Evolutionary conservation across 1,140 invertebrate genomes (phyloP), one percentile per base, ranked within the genome.

Genomic region (Ruditapes philippinarum): DNA sequence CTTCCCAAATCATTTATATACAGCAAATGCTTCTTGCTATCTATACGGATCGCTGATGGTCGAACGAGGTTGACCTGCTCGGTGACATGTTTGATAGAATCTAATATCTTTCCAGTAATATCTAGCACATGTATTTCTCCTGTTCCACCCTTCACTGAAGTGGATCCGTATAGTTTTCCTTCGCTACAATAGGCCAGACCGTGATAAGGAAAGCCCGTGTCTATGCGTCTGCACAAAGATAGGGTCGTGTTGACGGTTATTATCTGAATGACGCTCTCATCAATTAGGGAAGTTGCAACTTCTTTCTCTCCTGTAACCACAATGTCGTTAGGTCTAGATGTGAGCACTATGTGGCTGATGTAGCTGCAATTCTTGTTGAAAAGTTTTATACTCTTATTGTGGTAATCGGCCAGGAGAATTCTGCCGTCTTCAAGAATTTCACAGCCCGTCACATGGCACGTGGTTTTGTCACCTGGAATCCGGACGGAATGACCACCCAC

Each of bases 381-480:
- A 4, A 83, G 57, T 36, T 83, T 83, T n/a, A 83, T 31, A 40
- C 81, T 65, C 28, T 51, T 68, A 25, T 83, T 83, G 60, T 83
- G 65, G 25, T 83, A 31, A 45, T 83, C 81, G 17, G 81, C 81
- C 19, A 83, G 33, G 14, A 83, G 5, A n/a, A 83, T 33, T 36
- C 65, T 0, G n/a, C 81, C 81, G 36, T 73, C 65, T 31, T 70
- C 33, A 0, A 83, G 31, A 31, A 83, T 33, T 45, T 62, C 81
- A 70, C 38, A 28, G 7, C 81, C 81, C 1, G 81, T 83, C 4
- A 83, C 42, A 25, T 70, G 22, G 31, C 81, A 83, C 40, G 81
- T 83, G 33, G 81, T 83, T 38, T 51, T 83, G 40, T 83, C 81
- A 11, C 54, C 45, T 31, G 36, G 42, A 19, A 83, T 83, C 38